Percentiles rank a stretch among this genome's conserved stretches.
phyloP scores from a whole-genome alignment of 1,140 invertebrate species.

The Caenorhabditis briggsae region DNA sequence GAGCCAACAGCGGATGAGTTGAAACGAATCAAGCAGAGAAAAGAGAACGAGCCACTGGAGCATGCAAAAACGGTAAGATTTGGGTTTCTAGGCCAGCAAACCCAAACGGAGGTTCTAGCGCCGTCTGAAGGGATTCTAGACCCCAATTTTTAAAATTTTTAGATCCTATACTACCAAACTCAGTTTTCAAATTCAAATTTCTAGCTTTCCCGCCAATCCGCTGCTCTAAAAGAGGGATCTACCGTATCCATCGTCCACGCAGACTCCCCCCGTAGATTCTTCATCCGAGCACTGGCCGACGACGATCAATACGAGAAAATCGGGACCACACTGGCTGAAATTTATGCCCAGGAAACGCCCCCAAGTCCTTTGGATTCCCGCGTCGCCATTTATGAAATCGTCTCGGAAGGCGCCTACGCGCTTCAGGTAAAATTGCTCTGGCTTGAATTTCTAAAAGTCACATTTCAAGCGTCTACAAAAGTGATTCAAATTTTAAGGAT shows the following conservation, averaged over 20 bases:
- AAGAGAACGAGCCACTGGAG: constrained; percentile 50
- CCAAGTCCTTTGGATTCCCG: background rate
- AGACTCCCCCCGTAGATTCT: constrained; percentile 16
- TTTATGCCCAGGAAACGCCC: constrained; percentile 48
- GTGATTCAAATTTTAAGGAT: too few species aligned
- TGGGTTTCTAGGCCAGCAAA: too few species aligned
- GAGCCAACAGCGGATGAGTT: constrained; percentile 45
- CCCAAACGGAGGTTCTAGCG: too few species aligned
- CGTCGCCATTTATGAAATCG: constrained; percentile 39
- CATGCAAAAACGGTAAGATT: constrained; percentile 54
- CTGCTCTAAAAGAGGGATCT: background rate
- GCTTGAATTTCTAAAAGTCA: too few species aligned
- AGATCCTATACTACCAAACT: too few species aligned
- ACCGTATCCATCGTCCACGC: constrained; percentile 59
- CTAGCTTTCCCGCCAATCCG: constrained; percentile 45
- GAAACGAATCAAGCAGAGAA: constrained; percentile 55
- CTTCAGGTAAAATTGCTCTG: background rate
- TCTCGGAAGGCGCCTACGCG: constrained; percentile 55
- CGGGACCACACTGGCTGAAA: constrained; percentile 40
- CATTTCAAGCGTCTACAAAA: too few species aligned
- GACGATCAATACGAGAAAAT: constrained; percentile 61
- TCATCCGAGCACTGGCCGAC: constrained; percentile 55
- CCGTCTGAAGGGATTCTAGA: too few species aligned
- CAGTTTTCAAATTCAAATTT: constrained; percentile 8
- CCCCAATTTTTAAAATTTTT: too few species aligned